phyloP scores from a whole-genome alignment of 2,888 invertebrate species.

The Elysia crispata region DNA sequence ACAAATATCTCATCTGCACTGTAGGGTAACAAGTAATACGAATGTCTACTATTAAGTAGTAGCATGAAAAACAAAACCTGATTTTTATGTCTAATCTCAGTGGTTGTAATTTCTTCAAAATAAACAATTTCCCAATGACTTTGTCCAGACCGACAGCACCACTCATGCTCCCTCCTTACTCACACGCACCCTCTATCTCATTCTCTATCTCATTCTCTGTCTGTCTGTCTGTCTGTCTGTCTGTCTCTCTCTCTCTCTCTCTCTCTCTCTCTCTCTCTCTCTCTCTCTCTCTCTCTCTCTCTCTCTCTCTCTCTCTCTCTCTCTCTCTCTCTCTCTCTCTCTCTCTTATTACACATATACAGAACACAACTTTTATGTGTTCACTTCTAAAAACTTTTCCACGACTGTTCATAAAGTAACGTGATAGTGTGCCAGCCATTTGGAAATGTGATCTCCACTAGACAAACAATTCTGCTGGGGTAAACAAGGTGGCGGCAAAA shows the following conservation, averaged over 20 bases:
- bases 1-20: too few species aligned
- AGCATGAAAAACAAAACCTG: too few species aligned
- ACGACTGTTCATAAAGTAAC: too few species aligned
- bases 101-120: too few species aligned
- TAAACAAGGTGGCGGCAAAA: constrained; percentile 13
- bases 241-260: constrained; percentile 21
- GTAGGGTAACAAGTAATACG: too few species aligned
- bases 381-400: too few species aligned
- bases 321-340: not conserved
- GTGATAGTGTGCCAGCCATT: constrained; percentile 14
- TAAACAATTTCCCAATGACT: not conserved
- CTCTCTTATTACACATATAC: too few species aligned
- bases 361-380: too few species aligned
- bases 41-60: too few species aligned
- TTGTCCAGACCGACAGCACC: too few species aligned
- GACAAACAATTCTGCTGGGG: constrained; percentile 34
- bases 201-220: constrained; percentile 21
- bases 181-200: not conserved
- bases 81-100: too few species aligned
- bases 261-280: constrained; percentile 18
- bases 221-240: constrained; percentile 21
- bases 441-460: constrained; percentile 12
- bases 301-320: constrained; percentile 29
- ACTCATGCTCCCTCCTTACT: not conserved
- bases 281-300: constrained; percentile 23